Percentiles rank a stretch among this genome's conserved stretches.
Conservation (phyloP, 1,140 invertebrate genomes). For the Ridgeia piscesae region DNA sequence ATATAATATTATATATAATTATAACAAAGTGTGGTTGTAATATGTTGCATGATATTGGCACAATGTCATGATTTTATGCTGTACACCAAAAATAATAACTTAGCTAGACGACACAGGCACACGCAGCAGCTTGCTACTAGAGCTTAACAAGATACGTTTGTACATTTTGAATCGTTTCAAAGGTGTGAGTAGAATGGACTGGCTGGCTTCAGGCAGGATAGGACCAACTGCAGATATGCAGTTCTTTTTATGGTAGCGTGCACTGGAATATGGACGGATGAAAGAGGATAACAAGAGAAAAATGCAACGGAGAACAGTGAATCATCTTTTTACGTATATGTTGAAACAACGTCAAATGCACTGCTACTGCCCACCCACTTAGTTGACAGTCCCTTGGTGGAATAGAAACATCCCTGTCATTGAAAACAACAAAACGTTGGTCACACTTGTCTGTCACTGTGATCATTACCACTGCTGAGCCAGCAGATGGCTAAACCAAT, state of each 20-base stretch:
- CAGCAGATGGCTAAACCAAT: neutral
- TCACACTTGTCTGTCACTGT: neutral
- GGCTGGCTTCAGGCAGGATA: neutral
- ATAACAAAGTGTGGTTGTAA: neutral
- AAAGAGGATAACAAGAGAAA: too few relatives aligned
- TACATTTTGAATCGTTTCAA: neutral
- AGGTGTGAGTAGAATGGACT: neutral
- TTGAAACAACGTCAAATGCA: neutral
- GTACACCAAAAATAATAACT: slow-evolving; percentile 2
- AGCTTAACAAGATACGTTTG: neutral
- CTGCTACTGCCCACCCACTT: neutral
- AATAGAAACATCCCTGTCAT: too few relatives aligned
- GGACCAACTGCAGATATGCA: neutral
- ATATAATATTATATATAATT: too few relatives aligned
- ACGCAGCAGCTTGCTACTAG: neutral
- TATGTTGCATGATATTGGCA: neutral
- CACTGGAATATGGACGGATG: neutral
- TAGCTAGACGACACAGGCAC: neutral
- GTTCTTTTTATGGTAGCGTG: neutral
- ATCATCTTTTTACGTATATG: neutral
- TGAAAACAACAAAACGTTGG: neutral
- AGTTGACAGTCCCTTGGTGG: too few relatives aligned
- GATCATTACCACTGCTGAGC: neutral
- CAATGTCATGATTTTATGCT: slow-evolving; percentile 1
- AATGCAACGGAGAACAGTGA: too few relatives aligned